Base-by-base conservation (phyloP, 2,797 vertebrate genomes). In the Uromys caudimaculatus region DNA sequence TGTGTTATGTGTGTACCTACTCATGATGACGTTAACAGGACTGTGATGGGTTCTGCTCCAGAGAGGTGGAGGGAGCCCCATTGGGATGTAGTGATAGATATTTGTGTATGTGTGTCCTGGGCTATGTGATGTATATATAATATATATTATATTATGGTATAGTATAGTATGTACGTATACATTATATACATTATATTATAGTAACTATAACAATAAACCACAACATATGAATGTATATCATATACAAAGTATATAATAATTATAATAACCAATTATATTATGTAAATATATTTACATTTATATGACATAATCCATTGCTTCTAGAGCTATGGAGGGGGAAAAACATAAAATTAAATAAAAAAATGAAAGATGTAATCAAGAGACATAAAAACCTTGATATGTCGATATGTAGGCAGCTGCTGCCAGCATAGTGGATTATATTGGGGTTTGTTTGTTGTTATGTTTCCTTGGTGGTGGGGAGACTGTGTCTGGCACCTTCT, bases 1-100 rank as follows among this genome's bases (percentile, higher is more conserved):
- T 38, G 10, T 1, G 5, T n/a, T 32, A 2, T 12, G 2, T 23
- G 9, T 23, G 0, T 41, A 1, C 3, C 50, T 50, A 60, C 10
- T 56, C 56, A 8, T 14, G 10, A 24, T 2, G 41, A 32, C 12
- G 27, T 32, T 10, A 23, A 44, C 3, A 12, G 24, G 6, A 6
- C 69, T 47, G 19, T 35, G 60, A 41, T 12, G 8, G 27, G 17
- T 24, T 90, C 56, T 90, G 54, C 29, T 92, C 41, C 12, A 58
- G 12, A 9, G 58, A 92, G 14, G 0, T 44, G n/a, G 62, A 78
- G 14, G 56, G 91, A 44, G 9, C 21, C 32, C 5, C 56, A 41
- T 41, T 62, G 52, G 52, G 14, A 17, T 62, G n/a, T 35, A 35
- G 50, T 38, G 35, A 29, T 82, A 12, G 54, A 81, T 81, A 14